Evolutionary conservation across 2,113 vertebrate genomes (phyloP), one percentile per base, ranked within the genome.

Genomic region (Zosterops lateralis): DNA sequence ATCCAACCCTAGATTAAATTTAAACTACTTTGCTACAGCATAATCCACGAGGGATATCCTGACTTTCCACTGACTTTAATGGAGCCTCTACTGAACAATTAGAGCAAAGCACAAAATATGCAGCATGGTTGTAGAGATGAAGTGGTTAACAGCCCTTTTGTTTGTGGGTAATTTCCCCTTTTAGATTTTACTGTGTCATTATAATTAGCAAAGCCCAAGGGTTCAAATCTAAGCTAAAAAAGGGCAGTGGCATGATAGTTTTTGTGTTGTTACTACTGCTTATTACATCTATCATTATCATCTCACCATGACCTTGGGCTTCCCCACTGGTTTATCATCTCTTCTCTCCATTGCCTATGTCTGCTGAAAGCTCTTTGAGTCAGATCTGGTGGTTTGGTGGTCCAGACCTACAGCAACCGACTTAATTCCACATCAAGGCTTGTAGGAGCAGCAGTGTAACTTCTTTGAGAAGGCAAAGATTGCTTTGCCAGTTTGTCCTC

Each of bases 11-110:
- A 92, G 93, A 95, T 97, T 95, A 95, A 94, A 95, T 96, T 95
- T 95, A 91, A 94, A 97, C 94, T 95, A 91, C 93, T 95, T 93
- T 85, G 19, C 87, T 91, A 40, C 65, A 81, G 68, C 65, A 61
- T 71, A 93, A 97, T 77, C 83, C 94, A 96, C 60, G 1, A 68
- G 95, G 91, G 85, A 91, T 61, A 62, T 22, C 53, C 82, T 88
- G 90, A 94, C 90, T 97, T 96, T 94, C 92, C 89, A 54, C 67
- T 95, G 93, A 88, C 90, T 96, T 94, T 94, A 97, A 90, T 85
- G 76, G 90, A 91, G 22, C 51, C 65, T 93, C 79, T 80, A 83
- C 48, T 86, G 91, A 93, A 93, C 87, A 93, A 95, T 95, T 95
- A 97, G 75, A 94, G 79, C 44, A 77, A 91, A 88, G 79, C 34